A percentile compares a stretch with the other conserved stretches of the same genome.
These are phyloP conservation scores for Oxystoma pomonae DNA, from an alignment of 2,888 invertebrate species.

Conservation along the genomic window DNA sequence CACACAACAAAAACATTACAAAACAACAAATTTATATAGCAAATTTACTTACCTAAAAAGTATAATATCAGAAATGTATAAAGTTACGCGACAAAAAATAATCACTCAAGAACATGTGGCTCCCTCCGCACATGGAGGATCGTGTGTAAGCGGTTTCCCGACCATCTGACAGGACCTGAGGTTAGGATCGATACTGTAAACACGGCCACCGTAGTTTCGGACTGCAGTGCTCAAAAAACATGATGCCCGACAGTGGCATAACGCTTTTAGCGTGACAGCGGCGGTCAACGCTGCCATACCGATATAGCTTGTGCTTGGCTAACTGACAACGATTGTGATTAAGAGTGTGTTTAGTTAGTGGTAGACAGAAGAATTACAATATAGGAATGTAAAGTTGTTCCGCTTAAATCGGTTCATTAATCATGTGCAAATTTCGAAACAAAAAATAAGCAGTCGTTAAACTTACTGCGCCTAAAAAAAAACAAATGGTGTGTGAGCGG, in stretches of 20 bases:
- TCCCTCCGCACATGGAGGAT: slow-evolving; percentile 35
- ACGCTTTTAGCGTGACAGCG: slow-evolving; percentile 10
- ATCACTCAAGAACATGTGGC: slow-evolving; percentile 28
- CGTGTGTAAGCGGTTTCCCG: slow-evolving; percentile 39
- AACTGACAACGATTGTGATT: slow-evolving; percentile 29
- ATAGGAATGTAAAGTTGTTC: not conserved
- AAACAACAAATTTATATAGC: not conserved
- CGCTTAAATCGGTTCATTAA: not conserved
- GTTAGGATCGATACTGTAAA: slow-evolving; percentile 46
- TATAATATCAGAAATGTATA: slow-evolving; percentile 2
- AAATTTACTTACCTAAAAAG: not conserved
- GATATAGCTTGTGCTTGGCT: slow-evolving; percentile 16
- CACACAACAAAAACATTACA: slow-evolving; percentile 4
- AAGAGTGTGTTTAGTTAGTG: slow-evolving; percentile 12
- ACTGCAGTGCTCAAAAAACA: slow-evolving; percentile 48
- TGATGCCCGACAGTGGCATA: slow-evolving; percentile 36
- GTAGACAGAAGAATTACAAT: not conserved
- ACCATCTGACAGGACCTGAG: slow-evolving; percentile 45
- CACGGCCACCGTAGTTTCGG: slow-evolving; percentile 41
- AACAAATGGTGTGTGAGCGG: slow-evolving; percentile 39
- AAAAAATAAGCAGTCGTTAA: not conserved
- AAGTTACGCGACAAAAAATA: not conserved
- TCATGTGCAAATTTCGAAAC: not conserved
- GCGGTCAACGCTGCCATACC: not conserved
- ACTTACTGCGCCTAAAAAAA: not conserved